Percentiles rank a stretch among this genome's conserved stretches.
phyloP scores from a whole-genome alignment of 2,888 invertebrate genomes.

The Drosophila melanosoma region DNA sequence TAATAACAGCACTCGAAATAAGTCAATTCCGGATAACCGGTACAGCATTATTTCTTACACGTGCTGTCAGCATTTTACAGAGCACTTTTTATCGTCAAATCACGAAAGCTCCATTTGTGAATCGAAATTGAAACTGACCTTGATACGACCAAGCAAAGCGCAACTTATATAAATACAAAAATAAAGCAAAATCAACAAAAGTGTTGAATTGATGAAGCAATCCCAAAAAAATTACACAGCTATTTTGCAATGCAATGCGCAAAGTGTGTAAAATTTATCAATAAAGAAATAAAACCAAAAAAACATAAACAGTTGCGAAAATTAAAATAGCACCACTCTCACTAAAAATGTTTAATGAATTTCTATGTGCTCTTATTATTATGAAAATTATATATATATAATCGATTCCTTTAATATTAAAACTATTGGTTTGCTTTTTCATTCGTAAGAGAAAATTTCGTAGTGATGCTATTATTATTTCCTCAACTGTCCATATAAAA shows the following conservation, averaged over 20 bases:
- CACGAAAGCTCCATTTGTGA: constrained; percentile 43
- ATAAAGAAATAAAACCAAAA: neutral
- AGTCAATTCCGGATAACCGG: constrained; percentile 39
- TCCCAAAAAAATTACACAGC: constrained; percentile 8
- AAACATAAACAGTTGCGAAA: neutral
- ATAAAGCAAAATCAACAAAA: constrained; percentile 12
- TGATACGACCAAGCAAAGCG: constrained; percentile 62
- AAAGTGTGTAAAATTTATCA: constrained; percentile 47
- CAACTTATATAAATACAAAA: constrained; percentile 15
- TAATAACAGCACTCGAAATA: neutral
- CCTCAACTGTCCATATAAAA: neutral
- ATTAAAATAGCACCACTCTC: neutral
- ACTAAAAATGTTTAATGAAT: neutral
- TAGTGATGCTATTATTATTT: neutral
- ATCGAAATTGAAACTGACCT: constrained; percentile 73
- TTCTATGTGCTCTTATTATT: no score
- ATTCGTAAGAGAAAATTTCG: neutral
- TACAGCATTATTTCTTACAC: constrained; percentile 52
- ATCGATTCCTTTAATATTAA: neutral
- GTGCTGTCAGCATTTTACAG: constrained; percentile 46
- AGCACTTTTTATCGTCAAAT: constrained; percentile 13
- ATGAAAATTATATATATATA: neutral
- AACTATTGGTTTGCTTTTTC: neutral
- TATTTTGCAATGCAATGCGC: constrained; percentile 52
- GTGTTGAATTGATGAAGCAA: constrained; percentile 23